Evolutionary conservation across 1,140 invertebrate genomes (phyloP).

Genomic region (Aphis craccivora): DNA sequence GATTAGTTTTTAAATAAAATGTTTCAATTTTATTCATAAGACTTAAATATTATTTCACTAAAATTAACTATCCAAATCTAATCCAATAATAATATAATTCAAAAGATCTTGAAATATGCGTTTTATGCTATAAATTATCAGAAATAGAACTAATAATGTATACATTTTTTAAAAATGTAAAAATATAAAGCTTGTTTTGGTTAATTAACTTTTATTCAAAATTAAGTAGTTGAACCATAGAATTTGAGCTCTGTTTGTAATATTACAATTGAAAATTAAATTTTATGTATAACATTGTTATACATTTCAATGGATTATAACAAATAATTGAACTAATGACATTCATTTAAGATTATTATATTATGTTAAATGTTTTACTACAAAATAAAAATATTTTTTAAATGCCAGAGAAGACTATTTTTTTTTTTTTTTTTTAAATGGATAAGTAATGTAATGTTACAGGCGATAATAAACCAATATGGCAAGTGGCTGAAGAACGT

Average conservation of each 20-base stretch:
- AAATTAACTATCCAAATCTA: not conserved
- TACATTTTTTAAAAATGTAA: too few species aligned
- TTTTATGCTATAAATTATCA: not conserved
- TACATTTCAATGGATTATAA: not conserved
- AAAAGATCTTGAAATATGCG: too few species aligned
- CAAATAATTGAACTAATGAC: not conserved
- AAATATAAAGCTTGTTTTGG: not conserved
- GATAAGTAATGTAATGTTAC: constrained; percentile 60
- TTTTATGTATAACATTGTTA: not conserved
- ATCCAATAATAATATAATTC: too few species aligned
- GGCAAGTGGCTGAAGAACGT: constrained; percentile 98
- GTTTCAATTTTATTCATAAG: not conserved
- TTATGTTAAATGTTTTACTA: not conserved
- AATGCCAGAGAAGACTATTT: not conserved
- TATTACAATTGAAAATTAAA: not conserved
- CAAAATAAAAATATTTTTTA: constrained; percentile 21
- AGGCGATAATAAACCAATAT: constrained; percentile 98
- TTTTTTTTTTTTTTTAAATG: constrained; percentile 57
- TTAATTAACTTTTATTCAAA: not conserved
- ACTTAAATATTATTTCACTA: not conserved
- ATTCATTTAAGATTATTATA: not conserved
- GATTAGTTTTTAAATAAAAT: not conserved
- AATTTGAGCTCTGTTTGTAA: too few species aligned
- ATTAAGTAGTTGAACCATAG: not conserved
- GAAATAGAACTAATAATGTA: not conserved